phyloP scores from a whole-genome alignment of 2,113 vertebrate species.

The Paramisgurnus dabryanus region DNA sequence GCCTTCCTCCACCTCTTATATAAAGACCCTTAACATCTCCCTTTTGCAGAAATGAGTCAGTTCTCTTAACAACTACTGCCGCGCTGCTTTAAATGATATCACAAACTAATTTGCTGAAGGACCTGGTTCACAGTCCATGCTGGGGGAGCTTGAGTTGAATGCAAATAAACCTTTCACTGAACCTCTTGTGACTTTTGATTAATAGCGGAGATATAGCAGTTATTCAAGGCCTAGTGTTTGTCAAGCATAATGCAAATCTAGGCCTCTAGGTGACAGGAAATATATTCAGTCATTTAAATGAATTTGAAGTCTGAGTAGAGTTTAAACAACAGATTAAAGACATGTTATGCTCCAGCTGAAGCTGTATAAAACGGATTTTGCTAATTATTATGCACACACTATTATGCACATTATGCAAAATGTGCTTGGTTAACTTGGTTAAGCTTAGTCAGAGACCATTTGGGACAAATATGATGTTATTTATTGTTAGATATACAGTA shows the following conservation, averaged over 20 bases:
- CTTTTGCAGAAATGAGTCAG: conserved; percentile 53
- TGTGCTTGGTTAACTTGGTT: too few relatives aligned
- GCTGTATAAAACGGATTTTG: too few relatives aligned
- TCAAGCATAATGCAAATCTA: conserved; percentile 31
- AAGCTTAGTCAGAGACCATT: too few relatives aligned
- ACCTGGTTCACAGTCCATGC: background rate
- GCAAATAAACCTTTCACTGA: conserved; percentile 29
- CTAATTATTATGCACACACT: too few relatives aligned
- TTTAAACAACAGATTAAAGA: background rate
- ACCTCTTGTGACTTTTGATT: conserved; percentile 30
- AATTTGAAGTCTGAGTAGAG: background rate
- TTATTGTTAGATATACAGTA: too few relatives aligned
- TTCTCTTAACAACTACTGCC: conserved; percentile 59
- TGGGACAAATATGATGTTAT: too few relatives aligned
- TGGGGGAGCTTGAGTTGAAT: conserved; percentile 18
- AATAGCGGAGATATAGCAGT: conserved; percentile 27
- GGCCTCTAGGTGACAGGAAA: background rate
- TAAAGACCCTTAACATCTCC: conserved; percentile 53
- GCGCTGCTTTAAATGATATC: conserved; percentile 22
- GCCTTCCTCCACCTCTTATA: conserved; percentile 62
- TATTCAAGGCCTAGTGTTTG: conserved; percentile 26
- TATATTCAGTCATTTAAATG: conserved; percentile 19
- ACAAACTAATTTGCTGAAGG: conserved; percentile 19
- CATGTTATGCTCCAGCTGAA: too few relatives aligned
- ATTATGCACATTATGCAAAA: too few relatives aligned